phyloP scores from a whole-genome alignment of 2,888 invertebrate species.

The Agonum fuliginosum region DNA sequence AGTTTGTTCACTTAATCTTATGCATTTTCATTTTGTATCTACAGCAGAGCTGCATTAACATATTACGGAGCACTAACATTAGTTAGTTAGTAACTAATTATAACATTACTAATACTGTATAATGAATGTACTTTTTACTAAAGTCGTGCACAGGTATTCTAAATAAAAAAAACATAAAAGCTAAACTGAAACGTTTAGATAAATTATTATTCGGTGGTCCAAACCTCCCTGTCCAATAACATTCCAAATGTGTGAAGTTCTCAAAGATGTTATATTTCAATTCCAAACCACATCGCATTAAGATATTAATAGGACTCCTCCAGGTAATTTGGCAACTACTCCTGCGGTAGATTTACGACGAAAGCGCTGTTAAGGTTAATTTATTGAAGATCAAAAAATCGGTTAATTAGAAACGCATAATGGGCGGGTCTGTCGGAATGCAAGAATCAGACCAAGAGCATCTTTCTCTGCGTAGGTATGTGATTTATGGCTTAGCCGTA shows the following conservation, averaged over 20 bases:
- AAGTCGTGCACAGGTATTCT: too few relatives aligned
- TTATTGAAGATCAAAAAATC: slow-evolving; percentile 9
- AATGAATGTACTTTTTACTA: too few relatives aligned
- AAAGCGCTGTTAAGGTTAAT: slow-evolving; percentile 12
- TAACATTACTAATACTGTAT: too few relatives aligned
- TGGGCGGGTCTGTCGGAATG: slow-evolving; percentile 24
- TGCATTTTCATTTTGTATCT: too few relatives aligned
- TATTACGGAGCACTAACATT: too few relatives aligned
- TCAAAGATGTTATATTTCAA: too few relatives aligned
- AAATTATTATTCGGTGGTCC: neutral
- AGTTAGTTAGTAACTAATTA: too few relatives aligned
- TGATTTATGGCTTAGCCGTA: slow-evolving; percentile 51
- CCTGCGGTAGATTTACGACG: slow-evolving; percentile 7
- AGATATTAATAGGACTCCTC: neutral
- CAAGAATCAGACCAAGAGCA: slow-evolving; percentile 15
- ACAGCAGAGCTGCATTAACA: too few relatives aligned
- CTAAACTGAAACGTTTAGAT: neutral
- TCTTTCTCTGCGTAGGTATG: slow-evolving; percentile 23
- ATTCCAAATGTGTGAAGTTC: neutral
- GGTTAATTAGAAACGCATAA: slow-evolving; percentile 41
- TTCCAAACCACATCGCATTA: neutral
- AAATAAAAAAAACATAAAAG: too few relatives aligned
- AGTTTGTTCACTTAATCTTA: too few relatives aligned
- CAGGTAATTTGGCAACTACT: neutral
- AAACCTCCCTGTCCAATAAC: neutral